Evolutionary conservation across 1,140 invertebrate species (phyloP).

Genomic region (Magallana angulata): DNA sequence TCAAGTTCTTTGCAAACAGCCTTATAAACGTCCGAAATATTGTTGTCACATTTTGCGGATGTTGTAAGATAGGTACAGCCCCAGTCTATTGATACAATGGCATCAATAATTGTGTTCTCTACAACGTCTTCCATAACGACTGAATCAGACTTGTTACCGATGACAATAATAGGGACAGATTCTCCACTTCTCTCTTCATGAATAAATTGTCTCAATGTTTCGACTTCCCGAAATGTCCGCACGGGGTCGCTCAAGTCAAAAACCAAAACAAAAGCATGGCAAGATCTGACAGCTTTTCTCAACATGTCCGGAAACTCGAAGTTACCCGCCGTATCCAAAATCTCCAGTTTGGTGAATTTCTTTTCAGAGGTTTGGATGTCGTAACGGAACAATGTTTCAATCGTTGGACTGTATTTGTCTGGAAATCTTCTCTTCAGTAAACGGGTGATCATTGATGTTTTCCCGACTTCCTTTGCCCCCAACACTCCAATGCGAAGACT

Average conservation of each 20-base stretch:
- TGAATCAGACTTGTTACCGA: not conserved
- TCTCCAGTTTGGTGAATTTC: slow-evolving; percentile 75
- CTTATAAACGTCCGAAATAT: not conserved
- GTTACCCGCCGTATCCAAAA: slow-evolving; percentile 90
- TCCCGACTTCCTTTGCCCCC: not conserved
- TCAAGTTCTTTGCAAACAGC: slow-evolving; percentile 20
- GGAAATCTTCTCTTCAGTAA: not conserved
- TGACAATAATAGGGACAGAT: slow-evolving; percentile 31
- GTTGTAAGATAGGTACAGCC: not conserved
- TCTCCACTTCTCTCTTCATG: not conserved
- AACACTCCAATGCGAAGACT: not conserved
- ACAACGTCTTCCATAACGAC: not conserved
- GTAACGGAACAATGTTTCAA: slow-evolving; percentile 93
- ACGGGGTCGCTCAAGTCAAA: slow-evolving; percentile 89
- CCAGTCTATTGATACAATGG: not conserved
- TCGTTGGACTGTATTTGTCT: slow-evolving; percentile 89
- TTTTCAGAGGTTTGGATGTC: slow-evolving; percentile 86
- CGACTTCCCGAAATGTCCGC: slow-evolving; percentile 85
- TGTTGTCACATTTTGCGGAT: not conserved
- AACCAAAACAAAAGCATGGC: slow-evolving; percentile 91
- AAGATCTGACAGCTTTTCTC: slow-evolving; percentile 90
- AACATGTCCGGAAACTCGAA: slow-evolving; percentile 95
- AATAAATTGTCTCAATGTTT: slow-evolving; percentile 48
- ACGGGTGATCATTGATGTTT: not conserved
- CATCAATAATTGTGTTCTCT: not conserved